Evolutionary conservation across 2,888 invertebrate species (phyloP), one percentile per base, ranked within the genome.

Genomic region (Lasioglossum figueresi): DNA sequence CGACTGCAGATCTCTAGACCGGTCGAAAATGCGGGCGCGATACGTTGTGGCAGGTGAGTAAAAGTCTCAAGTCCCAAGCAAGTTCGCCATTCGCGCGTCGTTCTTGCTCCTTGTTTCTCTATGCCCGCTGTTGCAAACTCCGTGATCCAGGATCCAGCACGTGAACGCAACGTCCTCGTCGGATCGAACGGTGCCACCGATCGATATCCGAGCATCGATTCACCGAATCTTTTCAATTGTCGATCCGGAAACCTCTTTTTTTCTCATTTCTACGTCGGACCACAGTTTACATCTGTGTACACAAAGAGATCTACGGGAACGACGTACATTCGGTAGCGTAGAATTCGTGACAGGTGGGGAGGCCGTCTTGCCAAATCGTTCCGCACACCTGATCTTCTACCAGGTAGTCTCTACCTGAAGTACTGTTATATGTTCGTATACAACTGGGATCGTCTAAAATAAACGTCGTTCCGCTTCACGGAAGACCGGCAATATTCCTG

Each of bases 21-120:
- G 85, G 84, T 85, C 88, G 85, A 91, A 92, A 88, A 93, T 93
- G 92, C 93, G 91, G 90, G 79, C 93, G 88, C 90, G 89, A 89
- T 91, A 89, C 91, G 88, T 92, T 89, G 91, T 93, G 89, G 92
- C 93, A 93, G 93, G 93, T 93, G 91, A 93, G 93, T 91, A 85
- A 63, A 87, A 78, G 77, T 83, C 83, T 6, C 8, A 52, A 52
- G 48, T 52, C 23, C 86, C 73, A 83, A 72, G 43, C 73, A 84
- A 70, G 81, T 85, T 88, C 89, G 88, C 88, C 88, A 89, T 88
- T 89, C 73, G 86, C 74, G 86, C 79, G 76, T 79, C 82, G 76
- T 73, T 78, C 78, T 77, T 76, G 52, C 79, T 59, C n/a, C 77
- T 73, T 68, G 79, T 10, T 66, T 73, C 79, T 70, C 63, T 83